phyloP scores from a whole-genome alignment of 2,113 vertebrate species.

The Capreolus pygargus region DNA sequence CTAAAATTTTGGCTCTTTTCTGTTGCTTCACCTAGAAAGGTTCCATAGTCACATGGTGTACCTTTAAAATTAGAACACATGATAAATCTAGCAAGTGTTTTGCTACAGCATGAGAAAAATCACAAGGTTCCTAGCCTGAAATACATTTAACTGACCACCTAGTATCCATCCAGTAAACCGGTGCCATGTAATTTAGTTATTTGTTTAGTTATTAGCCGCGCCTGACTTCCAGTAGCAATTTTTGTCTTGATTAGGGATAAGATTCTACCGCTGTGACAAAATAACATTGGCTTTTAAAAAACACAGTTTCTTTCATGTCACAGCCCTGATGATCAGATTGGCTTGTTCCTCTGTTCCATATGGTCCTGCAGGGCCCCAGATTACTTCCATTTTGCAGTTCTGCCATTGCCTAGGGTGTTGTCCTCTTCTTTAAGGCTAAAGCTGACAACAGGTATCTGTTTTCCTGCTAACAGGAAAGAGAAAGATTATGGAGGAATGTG shows the following conservation, averaged over 20 bases:
- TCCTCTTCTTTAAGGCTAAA: background rate
- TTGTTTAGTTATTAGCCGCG: background rate
- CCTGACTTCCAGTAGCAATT: background rate
- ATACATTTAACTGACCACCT: background rate
- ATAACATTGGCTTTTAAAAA: background rate
- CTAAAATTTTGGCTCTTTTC: background rate
- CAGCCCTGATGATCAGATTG: background rate
- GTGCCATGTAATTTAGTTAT: background rate
- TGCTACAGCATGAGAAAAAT: background rate
- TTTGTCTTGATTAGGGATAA: background rate
- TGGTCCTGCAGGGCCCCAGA: background rate
- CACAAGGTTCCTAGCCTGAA: background rate
- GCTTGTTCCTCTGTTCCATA: background rate
- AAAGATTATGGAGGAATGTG: background rate
- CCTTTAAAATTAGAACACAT: background rate
- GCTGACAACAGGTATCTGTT: background rate
- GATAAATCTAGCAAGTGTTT: background rate
- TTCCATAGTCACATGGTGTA: background rate
- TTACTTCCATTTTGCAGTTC: background rate
- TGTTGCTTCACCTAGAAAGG: background rate
- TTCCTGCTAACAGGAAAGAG: background rate
- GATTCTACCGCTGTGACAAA: background rate
- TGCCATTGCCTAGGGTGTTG: background rate
- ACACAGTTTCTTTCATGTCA: background rate
- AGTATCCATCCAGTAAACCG: background rate